phyloP scores from a whole-genome alignment of 2,888 invertebrate genomes.

The Matsumyia berberina region DNA sequence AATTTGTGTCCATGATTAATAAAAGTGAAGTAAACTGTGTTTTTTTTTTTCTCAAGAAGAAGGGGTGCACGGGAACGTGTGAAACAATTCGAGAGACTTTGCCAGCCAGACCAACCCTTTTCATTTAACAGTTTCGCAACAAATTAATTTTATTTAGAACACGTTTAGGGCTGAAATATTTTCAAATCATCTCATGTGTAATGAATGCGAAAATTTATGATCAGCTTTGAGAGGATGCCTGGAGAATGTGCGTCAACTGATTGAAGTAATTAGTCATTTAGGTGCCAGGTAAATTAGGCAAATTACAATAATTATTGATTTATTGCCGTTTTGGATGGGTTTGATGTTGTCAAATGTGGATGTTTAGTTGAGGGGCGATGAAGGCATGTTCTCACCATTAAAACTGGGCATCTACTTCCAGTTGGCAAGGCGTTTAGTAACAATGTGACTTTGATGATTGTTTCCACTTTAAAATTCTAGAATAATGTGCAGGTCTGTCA shows the following conservation, averaged over 20 bases:
- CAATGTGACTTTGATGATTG: too few relatives aligned
- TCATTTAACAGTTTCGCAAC: slow-evolving; percentile 52
- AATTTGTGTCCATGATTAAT: slow-evolving; percentile 44
- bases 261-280: slow-evolving; percentile 70
- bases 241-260: slow-evolving; percentile 57
- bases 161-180: slow-evolving; percentile 39
- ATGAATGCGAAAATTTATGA: slow-evolving; percentile 76
- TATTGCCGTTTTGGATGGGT: slow-evolving; percentile 24
- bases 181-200: slow-evolving; percentile 71
- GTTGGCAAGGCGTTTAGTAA: too few relatives aligned
- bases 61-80: slow-evolving; percentile 69
- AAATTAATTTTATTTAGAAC: slow-evolving; percentile 72
- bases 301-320: slow-evolving; percentile 63
- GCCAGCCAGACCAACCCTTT: slow-evolving; percentile 44
- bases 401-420: too few relatives aligned
- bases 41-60: slow-evolving; percentile 9
- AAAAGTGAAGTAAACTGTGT: slow-evolving; percentile 34
- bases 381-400: too few relatives aligned
- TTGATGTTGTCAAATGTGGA: neutral
- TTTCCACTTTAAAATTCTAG: too few relatives aligned
- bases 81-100: slow-evolving; percentile 57
- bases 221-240: slow-evolving; percentile 43
- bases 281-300: slow-evolving; percentile 63
- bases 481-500: too few relatives aligned
- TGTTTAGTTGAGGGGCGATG: too few relatives aligned